Evolutionary conservation across 2,113 vertebrate species (phyloP), one percentile per base, ranked within the genome.

Genomic region (Romanogobio albipinnatus): DNA sequence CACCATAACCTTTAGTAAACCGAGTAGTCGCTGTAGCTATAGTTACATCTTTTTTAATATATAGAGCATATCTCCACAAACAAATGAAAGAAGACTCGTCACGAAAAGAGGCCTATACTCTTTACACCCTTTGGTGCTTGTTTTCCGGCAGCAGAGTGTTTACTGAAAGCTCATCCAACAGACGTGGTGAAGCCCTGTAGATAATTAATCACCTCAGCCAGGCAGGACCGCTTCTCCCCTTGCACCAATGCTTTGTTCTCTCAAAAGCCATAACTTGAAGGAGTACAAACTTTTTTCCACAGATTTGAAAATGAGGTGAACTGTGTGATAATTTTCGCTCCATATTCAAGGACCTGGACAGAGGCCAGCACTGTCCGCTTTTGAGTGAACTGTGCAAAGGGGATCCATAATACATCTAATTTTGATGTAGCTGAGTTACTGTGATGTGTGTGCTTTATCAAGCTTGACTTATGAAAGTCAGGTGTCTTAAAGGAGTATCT

Each of bases 181-280:
- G 93, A 92, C 92, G 92, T 91, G 92, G 92, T 92, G 90, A 93
- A 91, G 88, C 88, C 90, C 85, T 81, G 88, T 90, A 92, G 90
- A 91, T 93, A 91, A 96, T 97, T 96, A 96, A 96, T 97, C 95
- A 96, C 91, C 87, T 90, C 90, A 89, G 91, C 92, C 94, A 93
- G 92, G 92, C 94, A 92, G 82, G 89, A 89, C 80, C 75, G 84
- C 91, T 81, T 89, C 93, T 92, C 92, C 94, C 93, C 90, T 88
- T 89, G 87, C 90, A 92, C 26, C 82, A 89, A 87, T 88, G 26
- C 88, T 92, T 94, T 94, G 92, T 93, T 90, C 87, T 88, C 89
- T 89, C 87, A 86, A 91, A 92, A 66, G 70, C 70, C 59, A 53
- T 36, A 86, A 83, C 62, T 70, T 36, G 22, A 59, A 71, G 53